Percentiles rank a stretch among this genome's conserved stretches.
These are phyloP conservation scores for Phoeniculus purpureus DNA, from an alignment of 2,797 vertebrate genomes.

Conservation along the genomic window DNA sequence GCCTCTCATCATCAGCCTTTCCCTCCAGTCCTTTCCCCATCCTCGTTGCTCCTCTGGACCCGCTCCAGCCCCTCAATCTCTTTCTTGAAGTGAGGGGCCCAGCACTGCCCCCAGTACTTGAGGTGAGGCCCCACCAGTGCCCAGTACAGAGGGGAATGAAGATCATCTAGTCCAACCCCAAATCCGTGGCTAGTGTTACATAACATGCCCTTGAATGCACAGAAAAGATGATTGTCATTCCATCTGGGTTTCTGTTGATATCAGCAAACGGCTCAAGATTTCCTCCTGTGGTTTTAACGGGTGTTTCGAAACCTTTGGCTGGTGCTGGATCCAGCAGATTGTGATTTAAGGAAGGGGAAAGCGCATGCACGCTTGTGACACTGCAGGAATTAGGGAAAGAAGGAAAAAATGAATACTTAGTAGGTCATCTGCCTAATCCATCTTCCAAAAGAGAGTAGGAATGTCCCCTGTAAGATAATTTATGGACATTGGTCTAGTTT, in stretches of 20 bases:
- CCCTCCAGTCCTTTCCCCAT: no score
- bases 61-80: no score
- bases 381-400: slow-evolving; percentile 47
- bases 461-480: slow-evolving; percentile 35
- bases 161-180: background rate
- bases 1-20: no score
- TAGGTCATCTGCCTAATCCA: slow-evolving; percentile 66
- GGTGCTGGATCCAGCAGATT: slow-evolving; percentile 50
- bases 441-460: slow-evolving; percentile 23
- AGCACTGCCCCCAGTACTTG: no score
- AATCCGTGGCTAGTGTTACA: slow-evolving; percentile 34
- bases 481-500: slow-evolving; percentile 39
- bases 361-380: background rate
- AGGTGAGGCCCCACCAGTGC: no score
- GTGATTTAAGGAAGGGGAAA: slow-evolving; percentile 48
- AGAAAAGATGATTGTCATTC: slow-evolving; percentile 53
- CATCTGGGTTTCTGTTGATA: slow-evolving; percentile 59
- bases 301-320: slow-evolving; percentile 50
- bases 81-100: no score
- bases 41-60: no score
- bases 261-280: slow-evolving; percentile 58
- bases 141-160: no score
- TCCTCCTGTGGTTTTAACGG: slow-evolving; percentile 44
- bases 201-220: slow-evolving; percentile 14
- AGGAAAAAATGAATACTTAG: background rate